phyloP scores from a whole-genome alignment of 2,888 invertebrate species.

The Pelosia muscerda region DNA sequence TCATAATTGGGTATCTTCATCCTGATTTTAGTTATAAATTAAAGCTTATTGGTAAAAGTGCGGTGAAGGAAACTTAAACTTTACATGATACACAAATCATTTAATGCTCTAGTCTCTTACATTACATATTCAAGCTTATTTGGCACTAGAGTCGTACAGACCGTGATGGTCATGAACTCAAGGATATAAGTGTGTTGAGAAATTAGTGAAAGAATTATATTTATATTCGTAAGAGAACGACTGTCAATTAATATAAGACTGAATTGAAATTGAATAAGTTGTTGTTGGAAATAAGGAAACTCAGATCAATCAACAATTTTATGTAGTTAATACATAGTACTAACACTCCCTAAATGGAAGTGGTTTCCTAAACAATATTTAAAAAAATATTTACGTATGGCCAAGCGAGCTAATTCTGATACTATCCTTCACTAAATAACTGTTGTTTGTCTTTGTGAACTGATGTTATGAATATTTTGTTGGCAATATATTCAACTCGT shows the following conservation, averaged over 20 bases:
- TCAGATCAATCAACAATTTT: no score
- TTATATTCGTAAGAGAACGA: not conserved
- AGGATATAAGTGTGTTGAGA: no score
- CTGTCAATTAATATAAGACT: not conserved
- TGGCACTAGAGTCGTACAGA: not conserved
- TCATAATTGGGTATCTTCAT: not conserved
- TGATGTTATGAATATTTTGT: not conserved
- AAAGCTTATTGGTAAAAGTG: not conserved
- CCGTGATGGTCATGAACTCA: not conserved
- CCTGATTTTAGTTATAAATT: not conserved
- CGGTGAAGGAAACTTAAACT: not conserved
- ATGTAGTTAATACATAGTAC: no score
- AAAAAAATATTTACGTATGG: no score
- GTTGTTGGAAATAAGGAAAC: not conserved
- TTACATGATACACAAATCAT: not conserved
- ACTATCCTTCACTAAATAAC: not conserved
- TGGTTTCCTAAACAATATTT: no score
- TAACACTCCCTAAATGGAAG: not conserved
- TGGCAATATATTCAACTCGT: not conserved
- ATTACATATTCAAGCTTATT: not conserved
- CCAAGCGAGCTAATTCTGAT: not conserved
- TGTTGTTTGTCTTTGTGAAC: not conserved
- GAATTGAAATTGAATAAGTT: no score
- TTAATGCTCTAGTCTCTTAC: not conserved
- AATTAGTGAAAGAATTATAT: not conserved